Evolutionary conservation across 2,888 invertebrate species (phyloP).

Genomic region (Drosophila dives): DNA sequence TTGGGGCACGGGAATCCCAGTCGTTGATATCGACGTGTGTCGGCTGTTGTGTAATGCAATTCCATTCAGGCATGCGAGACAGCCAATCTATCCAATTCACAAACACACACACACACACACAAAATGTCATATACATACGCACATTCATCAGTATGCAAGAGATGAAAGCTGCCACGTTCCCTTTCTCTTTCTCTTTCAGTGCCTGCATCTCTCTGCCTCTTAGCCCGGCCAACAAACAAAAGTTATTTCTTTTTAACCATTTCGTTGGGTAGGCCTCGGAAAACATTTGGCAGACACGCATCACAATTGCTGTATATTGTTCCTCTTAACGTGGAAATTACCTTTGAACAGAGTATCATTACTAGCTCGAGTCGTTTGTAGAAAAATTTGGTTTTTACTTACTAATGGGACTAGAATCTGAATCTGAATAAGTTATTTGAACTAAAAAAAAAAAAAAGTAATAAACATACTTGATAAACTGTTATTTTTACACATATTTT

Average conservation of each 20-base stretch:
- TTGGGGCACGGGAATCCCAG: constrained; percentile 35
- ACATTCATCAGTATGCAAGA: constrained; percentile 75
- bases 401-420: not conserved
- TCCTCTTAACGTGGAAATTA: constrained; percentile 11
- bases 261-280: constrained; percentile 55
- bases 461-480: not conserved
- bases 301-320: constrained; percentile 47
- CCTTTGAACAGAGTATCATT: not conserved
- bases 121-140: constrained; percentile 28
- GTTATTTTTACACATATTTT: not conserved
- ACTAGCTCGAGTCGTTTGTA: constrained; percentile 7
- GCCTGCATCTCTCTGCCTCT: constrained; percentile 27
- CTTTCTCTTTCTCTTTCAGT: constrained; percentile 12
- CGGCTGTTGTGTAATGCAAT: constrained; percentile 74
- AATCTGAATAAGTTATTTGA: not conserved
- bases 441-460: not conserved
- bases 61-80: constrained; percentile 79
- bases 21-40: constrained; percentile 46
- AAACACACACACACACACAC: constrained; percentile 31
- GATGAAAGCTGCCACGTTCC: constrained; percentile 60
- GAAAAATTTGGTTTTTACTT: not conserved
- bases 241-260: constrained; percentile 72
- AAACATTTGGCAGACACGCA: constrained; percentile 51
- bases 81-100: constrained; percentile 77
- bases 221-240: constrained; percentile 61